Evolutionary conservation across 1,140 invertebrate species (phyloP).

Genomic region (Antheraea mylitta): DNA sequence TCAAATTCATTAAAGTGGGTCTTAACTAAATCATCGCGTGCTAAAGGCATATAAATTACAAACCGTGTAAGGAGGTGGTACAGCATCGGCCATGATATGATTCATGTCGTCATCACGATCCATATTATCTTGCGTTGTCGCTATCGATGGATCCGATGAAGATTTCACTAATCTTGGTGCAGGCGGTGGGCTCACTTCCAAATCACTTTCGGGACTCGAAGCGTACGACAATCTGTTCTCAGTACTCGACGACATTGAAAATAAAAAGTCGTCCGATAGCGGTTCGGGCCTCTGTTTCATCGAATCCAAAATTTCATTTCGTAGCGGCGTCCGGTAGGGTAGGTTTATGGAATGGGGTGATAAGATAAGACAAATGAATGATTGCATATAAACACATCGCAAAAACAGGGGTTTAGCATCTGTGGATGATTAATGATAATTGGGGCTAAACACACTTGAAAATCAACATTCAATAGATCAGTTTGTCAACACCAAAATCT

Average conservation of each 20-base stretch:
- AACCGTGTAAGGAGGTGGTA: slow-evolving; percentile 90
- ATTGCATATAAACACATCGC: slow-evolving; percentile 60
- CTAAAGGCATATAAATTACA: slow-evolving; percentile 44
- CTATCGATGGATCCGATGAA: slow-evolving; percentile 90
- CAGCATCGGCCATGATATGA: slow-evolving; percentile 73
- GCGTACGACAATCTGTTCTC: slow-evolving; percentile 93
- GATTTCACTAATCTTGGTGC: slow-evolving; percentile 88
- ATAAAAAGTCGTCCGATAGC: slow-evolving; percentile 96
- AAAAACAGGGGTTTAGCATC: slow-evolving; percentile 59
- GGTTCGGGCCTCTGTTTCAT: slow-evolving; percentile 83
- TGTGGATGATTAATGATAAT: slow-evolving; percentile 70
- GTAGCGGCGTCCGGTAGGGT: slow-evolving; percentile 58
- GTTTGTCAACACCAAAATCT: not conserved
- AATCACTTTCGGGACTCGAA: slow-evolving; percentile 96
- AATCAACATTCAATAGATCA: slow-evolving; percentile 38
- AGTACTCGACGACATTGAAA: slow-evolving; percentile 94
- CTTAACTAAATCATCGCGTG: slow-evolving; percentile 3
- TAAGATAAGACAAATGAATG: slow-evolving; percentile 67
- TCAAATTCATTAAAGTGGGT: not conserved
- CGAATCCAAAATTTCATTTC: slow-evolving; percentile 47
- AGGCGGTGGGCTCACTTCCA: slow-evolving; percentile 90
- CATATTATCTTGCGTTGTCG: slow-evolving; percentile 82
- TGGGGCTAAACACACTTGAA: slow-evolving; percentile 47
- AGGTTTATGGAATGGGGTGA: slow-evolving; percentile 74
- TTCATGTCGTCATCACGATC: slow-evolving; percentile 81